Conservation (phyloP, 2,797 vertebrate genomes). For the Sebastes jordani region DNA sequence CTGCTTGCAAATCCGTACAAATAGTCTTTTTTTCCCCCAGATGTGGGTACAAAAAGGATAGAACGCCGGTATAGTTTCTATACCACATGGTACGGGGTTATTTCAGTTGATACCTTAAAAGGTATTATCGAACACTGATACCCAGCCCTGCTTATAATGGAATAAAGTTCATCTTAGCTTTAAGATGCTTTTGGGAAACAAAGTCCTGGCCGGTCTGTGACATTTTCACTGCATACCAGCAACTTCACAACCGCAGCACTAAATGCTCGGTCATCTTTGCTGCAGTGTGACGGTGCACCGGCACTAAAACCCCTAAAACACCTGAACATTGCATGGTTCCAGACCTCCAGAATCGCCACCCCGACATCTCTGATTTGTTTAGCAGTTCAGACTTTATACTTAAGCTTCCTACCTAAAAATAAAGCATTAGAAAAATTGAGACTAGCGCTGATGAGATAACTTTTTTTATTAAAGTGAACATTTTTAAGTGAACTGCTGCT, state of each 20-base stretch:
- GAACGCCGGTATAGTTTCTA: background rate
- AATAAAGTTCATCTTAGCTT: no score
- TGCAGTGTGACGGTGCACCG: background rate
- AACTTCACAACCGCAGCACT: background rate
- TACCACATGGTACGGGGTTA: background rate
- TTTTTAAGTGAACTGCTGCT: background rate
- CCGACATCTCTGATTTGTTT: background rate
- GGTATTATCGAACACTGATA: no score
- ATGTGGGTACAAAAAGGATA: no score
- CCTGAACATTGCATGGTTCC: background rate
- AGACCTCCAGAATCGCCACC: background rate
- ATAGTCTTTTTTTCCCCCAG: background rate
- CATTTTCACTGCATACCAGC: background rate
- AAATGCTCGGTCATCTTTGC: background rate
- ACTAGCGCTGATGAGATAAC: no score
- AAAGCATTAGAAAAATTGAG: no score
- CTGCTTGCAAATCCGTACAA: background rate
- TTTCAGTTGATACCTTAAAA: no score
- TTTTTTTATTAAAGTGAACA: no score
- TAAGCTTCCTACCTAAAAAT: background rate
- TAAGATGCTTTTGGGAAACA: no score
- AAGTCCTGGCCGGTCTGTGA: background rate
- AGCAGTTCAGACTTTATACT: rapidly evolving
- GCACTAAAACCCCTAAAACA: background rate
- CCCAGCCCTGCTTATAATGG: no score